These are phyloP conservation scores for Hypena proboscidalis DNA, from an alignment of 2,888 invertebrate species.

Conservation along the genomic window DNA sequence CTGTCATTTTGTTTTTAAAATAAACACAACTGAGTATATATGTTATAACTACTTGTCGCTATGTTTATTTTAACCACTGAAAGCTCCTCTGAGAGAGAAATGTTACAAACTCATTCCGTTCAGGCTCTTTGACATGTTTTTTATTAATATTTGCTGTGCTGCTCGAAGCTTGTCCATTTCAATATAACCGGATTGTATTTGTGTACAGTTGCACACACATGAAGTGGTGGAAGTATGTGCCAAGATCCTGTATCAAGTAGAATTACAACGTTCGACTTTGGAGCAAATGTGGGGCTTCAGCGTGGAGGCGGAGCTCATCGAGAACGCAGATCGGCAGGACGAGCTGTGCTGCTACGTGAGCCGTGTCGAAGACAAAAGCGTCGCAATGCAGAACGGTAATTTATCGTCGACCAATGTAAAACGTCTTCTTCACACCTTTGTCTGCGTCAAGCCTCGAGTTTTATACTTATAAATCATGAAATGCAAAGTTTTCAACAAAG, in stretches of 20 bases:
- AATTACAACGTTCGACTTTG: conserved; percentile 94
- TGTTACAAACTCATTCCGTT: conserved; percentile 9
- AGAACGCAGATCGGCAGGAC: conserved; percentile 97
- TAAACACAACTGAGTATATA: conserved; percentile 49
- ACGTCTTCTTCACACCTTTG: too few species aligned
- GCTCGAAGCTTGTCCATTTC: neutral
- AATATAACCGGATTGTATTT: conserved; percentile 18
- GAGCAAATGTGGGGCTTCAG: conserved; percentile 99
- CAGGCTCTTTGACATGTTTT: neutral
- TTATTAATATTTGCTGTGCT: neutral
- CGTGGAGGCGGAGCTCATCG: conserved; percentile 98
- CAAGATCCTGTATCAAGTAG: conserved; percentile 98
- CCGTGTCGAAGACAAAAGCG: conserved; percentile 97
- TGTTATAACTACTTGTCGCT: conserved; percentile 16
- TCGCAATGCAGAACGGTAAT: conserved; percentile 98
- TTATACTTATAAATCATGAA: too few species aligned
- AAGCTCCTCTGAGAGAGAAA: conserved; percentile 2
- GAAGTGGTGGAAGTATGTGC: conserved; percentile 98
- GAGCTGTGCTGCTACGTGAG: conserved; percentile 99
- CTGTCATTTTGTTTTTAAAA: conserved; percentile 48
- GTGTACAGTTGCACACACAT: conserved; percentile 93
- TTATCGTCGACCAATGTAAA: conserved; percentile 29
- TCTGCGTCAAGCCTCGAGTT: too few species aligned
- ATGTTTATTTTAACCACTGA: conserved; percentile 25
- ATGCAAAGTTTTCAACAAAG: too few species aligned